A percentile compares a stretch with the other conserved stretches of the same genome.
phyloP scores from a whole-genome alignment of 1,140 invertebrate species.

The Aphelinus atriplicis region DNA sequence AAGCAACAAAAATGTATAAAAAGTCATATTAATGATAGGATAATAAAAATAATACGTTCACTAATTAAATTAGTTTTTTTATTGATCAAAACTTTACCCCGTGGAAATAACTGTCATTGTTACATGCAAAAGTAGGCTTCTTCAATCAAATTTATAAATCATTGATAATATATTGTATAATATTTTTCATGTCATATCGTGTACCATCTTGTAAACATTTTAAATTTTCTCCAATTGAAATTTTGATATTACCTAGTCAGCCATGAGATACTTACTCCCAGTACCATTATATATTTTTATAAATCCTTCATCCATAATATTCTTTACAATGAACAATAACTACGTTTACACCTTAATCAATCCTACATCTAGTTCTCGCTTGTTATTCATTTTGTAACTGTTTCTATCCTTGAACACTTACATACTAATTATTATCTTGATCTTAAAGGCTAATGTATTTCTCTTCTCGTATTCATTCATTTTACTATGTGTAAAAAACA shows the following conservation, averaged over 20 bases:
- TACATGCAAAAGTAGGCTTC: conserved; percentile 54
- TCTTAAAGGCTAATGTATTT: conserved; percentile 47
- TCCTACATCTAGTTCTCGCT: conserved; percentile 18
- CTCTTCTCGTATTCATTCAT: conserved; percentile 2
- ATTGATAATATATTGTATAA: conserved; percentile 47
- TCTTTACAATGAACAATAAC: conserved; percentile 23
- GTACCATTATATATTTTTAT: background rate
- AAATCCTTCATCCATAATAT: background rate
- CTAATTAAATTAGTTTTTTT: conserved; percentile 60
- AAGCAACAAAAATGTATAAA: background rate
- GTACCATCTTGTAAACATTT: conserved; percentile 12
- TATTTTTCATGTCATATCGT: conserved; percentile 7
- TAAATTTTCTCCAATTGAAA: conserved; percentile 15
- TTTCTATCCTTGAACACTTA: conserved; percentile 52
- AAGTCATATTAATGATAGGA: conserved; percentile 7
- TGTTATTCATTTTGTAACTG: conserved; percentile 9
- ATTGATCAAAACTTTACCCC: conserved; percentile 54
- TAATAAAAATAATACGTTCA: conserved; percentile 38
- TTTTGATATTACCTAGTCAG: background rate
- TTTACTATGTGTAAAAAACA: conserved; percentile 16
- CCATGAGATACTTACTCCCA: background rate
- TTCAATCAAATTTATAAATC: conserved; percentile 47
- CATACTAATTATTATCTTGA: conserved; percentile 65
- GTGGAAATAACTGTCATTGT: conserved; percentile 55
- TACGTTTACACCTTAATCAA: conserved; percentile 29